Evolutionary conservation across 2,797 vertebrate genomes (phyloP).

Genomic region (Malacoraja senta): DNA sequence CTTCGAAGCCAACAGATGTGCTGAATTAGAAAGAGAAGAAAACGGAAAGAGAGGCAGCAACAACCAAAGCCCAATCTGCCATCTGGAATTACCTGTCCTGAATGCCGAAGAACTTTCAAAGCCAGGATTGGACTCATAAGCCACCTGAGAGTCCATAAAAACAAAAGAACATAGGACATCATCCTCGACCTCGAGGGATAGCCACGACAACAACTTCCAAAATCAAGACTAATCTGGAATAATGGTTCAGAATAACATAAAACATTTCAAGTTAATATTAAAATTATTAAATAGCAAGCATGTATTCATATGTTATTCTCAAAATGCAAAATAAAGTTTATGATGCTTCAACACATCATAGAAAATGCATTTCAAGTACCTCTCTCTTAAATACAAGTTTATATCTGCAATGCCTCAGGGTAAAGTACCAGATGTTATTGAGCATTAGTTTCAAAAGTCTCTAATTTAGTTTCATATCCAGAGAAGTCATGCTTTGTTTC

Average conservation of each 20-base stretch:
- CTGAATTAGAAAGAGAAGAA: no score
- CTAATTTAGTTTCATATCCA: background rate
- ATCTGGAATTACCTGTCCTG: no score
- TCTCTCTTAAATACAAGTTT: background rate
- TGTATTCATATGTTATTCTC: no score
- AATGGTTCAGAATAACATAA: background rate
- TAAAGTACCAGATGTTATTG: background rate
- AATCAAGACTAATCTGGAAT: background rate
- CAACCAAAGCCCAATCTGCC: no score
- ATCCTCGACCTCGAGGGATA: no score
- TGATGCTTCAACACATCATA: background rate
- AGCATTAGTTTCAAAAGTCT: background rate
- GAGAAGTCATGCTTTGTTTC: background rate
- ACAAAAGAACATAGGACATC: no score
- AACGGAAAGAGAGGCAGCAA: no score
- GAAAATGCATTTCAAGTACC: background rate
- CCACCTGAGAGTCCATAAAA: no score
- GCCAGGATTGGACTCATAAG: no score
- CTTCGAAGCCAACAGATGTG: no score
- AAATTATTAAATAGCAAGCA: background rate
- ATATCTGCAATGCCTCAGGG: background rate
- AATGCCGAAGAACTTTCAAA: no score
- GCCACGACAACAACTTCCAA: background rate
- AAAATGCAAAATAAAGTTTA: background rate
- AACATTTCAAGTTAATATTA: background rate